Evolutionary conservation across 2,113 vertebrate species (phyloP).

Genomic region (Ramphastos sulfuratus): DNA sequence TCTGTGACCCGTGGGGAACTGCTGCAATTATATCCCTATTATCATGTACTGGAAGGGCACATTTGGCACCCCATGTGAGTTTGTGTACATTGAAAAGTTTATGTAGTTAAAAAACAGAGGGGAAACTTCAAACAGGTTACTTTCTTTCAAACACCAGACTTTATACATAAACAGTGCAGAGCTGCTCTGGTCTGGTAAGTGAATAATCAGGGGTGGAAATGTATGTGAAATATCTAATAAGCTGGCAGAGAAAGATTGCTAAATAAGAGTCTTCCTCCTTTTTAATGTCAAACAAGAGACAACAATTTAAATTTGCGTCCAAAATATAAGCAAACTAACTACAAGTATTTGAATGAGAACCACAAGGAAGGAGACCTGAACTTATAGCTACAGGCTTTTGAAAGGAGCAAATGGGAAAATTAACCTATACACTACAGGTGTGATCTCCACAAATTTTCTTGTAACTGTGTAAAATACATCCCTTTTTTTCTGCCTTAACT

Average conservation of each 20-base stretch:
- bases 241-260: not conserved
- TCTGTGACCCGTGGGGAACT: slow-evolving; percentile 13
- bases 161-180: slow-evolving; percentile 59
- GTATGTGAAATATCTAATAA: slow-evolving; percentile 11
- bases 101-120: slow-evolving; percentile 8
- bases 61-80: slow-evolving; percentile 30
- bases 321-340: slow-evolving; percentile 26
- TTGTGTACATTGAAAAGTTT: slow-evolving; percentile 9
- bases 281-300: slow-evolving; percentile 14
- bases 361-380: not conserved
- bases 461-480: not conserved
- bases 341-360: slow-evolving; percentile 12
- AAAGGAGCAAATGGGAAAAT: not conserved
- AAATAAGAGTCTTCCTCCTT: not conserved
- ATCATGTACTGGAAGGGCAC: slow-evolving; percentile 31
- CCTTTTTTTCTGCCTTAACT: not conserved
- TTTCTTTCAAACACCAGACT: slow-evolving; percentile 45
- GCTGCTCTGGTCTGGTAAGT: slow-evolving; percentile 14
- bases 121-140: slow-evolving; percentile 32
- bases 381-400: not conserved
- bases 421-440: not conserved
- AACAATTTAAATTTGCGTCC: not conserved
- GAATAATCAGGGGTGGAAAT: slow-evolving; percentile 24
- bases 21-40: slow-evolving; percentile 42
- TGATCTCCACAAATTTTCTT: not conserved